A percentile compares a stretch with the other conserved stretches of the same genome.
phyloP scores from a whole-genome alignment of 2,113 vertebrate genomes.

The Cyanistes caeruleus region DNA sequence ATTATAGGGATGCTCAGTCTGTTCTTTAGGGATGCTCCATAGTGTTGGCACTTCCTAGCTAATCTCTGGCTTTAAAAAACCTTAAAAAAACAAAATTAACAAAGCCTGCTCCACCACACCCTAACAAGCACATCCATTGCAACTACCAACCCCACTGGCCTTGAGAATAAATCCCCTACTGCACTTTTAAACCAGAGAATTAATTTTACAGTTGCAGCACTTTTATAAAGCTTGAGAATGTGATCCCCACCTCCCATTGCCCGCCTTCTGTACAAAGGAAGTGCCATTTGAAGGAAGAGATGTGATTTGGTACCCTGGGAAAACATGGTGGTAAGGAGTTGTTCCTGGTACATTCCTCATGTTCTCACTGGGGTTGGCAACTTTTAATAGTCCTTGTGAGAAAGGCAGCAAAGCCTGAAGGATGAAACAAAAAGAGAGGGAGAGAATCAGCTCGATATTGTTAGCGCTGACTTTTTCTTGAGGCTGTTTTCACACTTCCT shows the following conservation, averaged over 20 bases:
- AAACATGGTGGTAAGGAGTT: not conserved
- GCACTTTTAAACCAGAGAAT: not conserved
- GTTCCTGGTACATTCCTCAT: not conserved
- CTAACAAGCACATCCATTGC: not conserved
- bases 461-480: not conserved
- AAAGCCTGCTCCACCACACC: not conserved
- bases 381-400: not conserved
- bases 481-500: conserved; percentile 63
- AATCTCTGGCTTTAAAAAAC: not conserved
- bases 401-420: not conserved
- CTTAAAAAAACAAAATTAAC: not conserved
- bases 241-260: not conserved
- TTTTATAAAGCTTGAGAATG: not conserved
- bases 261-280: fast-evolving
- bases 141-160: not conserved
- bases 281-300: not conserved
- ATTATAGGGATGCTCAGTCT: not conserved
- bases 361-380: not conserved
- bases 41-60: not conserved
- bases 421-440: not conserved
- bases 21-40: not conserved
- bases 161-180: not conserved
- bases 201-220: not conserved
- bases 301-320: not conserved
- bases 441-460: not conserved